Conservation (phyloP, 2,888 invertebrate species). For the Diabrotica balteata region DNA sequence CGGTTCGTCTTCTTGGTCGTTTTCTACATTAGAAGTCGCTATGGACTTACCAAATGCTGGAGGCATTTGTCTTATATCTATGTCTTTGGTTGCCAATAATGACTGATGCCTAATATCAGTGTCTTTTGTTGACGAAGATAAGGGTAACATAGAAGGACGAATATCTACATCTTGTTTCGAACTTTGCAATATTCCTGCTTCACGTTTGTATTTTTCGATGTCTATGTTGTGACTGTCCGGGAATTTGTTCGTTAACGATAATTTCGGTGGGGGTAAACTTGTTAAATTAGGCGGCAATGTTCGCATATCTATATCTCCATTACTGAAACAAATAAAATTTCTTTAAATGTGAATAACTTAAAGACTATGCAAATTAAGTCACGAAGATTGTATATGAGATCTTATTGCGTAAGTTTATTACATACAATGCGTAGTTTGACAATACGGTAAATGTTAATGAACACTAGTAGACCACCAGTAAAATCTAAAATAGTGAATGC, state of each 20-base stretch:
- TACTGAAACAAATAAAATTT: constrained; percentile 46
- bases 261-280: constrained; percentile 20
- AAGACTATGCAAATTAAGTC: background rate
- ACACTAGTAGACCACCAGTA: too few species aligned
- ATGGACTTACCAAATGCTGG: constrained; percentile 32
- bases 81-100: constrained; percentile 53
- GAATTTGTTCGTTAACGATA: constrained; percentile 1
- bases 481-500: too few species aligned
- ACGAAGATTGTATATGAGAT: background rate
- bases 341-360: constrained; percentile 1
- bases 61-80: constrained; percentile 60
- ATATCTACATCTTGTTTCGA: constrained; percentile 45
- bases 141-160: constrained; percentile 32
- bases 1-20: constrained; percentile 39
- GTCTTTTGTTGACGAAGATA: constrained; percentile 39
- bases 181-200: constrained; percentile 38
- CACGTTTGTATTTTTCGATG: constrained; percentile 46
- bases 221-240: constrained; percentile 36
- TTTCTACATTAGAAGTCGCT: constrained; percentile 31
- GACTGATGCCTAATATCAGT: constrained; percentile 44
- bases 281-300: constrained; percentile 50
- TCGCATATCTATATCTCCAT: constrained; percentile 60
- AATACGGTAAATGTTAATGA: too few species aligned
- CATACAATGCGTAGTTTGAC: too few species aligned
- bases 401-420: background rate